A percentile compares a stretch with the other conserved stretches of the same genome.
These are phyloP conservation scores for Allobates femoralis DNA, from an alignment of 2,797 vertebrate species.

Conservation along the genomic window DNA sequence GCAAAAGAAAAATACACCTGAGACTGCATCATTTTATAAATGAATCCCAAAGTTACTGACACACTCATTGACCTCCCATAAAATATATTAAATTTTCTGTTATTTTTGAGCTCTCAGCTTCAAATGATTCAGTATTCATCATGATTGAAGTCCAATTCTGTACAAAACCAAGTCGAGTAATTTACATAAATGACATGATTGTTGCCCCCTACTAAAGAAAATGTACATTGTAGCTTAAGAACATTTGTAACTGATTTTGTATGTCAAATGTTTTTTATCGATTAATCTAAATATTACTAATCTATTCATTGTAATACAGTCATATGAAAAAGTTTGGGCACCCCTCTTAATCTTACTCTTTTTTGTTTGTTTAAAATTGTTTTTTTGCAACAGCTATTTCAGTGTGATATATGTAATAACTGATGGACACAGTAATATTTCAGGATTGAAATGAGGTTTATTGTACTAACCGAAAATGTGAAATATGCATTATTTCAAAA, in stretches of 20 bases:
- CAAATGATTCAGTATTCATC: neutral
- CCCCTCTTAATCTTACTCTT: too few species aligned
- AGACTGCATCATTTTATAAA: slow-evolving; percentile 20
- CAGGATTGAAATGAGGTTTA: too few species aligned
- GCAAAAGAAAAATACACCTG: neutral
- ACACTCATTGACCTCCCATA: slow-evolving; percentile 1
- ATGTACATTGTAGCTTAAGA: neutral
- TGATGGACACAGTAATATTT: too few species aligned
- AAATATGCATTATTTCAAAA: too few species aligned
- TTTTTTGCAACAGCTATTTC: too few species aligned
- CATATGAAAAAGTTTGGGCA: too few species aligned
- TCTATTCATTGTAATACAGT: too few species aligned
- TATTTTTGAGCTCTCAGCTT: neutral
- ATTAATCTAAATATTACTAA: neutral
- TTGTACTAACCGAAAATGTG: too few species aligned
- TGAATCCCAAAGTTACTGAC: slow-evolving; percentile 1
- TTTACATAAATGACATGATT: neutral
- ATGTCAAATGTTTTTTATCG: neutral
- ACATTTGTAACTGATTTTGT: neutral
- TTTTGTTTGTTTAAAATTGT: too few species aligned
- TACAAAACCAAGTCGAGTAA: neutral
- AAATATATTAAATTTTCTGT: slow-evolving; percentile 14
- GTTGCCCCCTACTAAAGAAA: neutral
- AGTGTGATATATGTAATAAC: too few species aligned
- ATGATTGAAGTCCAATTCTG: neutral